Conservation (phyloP, 2,797 vertebrate species). For the Eurystomus glaucurus region DNA sequence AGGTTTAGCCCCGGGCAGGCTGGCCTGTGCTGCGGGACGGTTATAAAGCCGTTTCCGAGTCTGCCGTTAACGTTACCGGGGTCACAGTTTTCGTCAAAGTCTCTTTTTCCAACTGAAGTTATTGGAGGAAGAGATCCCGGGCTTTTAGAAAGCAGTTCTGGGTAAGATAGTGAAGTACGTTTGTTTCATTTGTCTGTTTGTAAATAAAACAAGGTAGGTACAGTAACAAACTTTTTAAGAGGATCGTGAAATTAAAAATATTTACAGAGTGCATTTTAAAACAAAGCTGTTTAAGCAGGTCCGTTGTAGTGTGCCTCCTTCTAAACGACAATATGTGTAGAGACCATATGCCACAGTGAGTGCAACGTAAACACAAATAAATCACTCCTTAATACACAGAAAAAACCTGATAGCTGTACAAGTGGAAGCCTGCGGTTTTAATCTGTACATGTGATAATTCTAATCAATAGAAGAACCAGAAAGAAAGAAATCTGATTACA, state of each 20-base stretch:
- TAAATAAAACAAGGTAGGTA: background rate
- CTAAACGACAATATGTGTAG: background rate
- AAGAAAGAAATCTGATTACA: background rate
- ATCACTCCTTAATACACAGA: background rate
- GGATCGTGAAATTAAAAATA: background rate
- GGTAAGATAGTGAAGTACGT: rapidly evolving
- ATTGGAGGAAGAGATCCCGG: background rate
- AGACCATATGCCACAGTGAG: rapidly evolving
- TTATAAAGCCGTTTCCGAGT: rapidly evolving
- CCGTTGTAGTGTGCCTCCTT: background rate
- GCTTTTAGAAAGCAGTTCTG: background rate
- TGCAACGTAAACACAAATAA: background rate
- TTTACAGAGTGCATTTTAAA: background rate
- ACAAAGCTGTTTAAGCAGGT: background rate
- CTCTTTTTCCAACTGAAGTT: background rate
- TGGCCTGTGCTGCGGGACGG: rapidly evolving
- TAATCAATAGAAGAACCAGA: background rate
- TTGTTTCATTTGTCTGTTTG: background rate
- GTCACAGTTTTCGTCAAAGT: rapidly evolving
- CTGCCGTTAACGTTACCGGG: rapidly evolving
- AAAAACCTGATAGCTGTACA: background rate
- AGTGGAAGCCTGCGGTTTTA: background rate
- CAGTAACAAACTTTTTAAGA: rapidly evolving
- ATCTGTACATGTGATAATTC: rapidly evolving
- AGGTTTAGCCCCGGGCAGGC: background rate